Conservation (phyloP, 2,113 vertebrate species). For the Ophthalmotilapia sp. region DNA sequence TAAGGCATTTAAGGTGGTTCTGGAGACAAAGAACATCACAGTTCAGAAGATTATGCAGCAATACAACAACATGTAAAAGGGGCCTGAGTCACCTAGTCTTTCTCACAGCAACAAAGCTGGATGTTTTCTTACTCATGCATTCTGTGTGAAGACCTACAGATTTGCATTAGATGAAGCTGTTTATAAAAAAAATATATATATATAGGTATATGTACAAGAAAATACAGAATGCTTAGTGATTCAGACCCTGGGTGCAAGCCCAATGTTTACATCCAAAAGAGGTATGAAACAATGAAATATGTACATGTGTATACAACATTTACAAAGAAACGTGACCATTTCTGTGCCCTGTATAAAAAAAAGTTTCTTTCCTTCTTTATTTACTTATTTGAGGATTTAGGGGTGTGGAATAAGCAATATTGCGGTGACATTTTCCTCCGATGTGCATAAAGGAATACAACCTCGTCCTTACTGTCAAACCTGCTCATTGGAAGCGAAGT, state of each 20-base stretch:
- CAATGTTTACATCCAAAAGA: slow-evolving; percentile 42
- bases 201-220: background rate
- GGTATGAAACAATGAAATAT: slow-evolving; percentile 53
- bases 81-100: slow-evolving; percentile 51
- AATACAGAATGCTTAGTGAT: slow-evolving; percentile 22
- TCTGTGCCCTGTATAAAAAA: background rate
- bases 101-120: slow-evolving; percentile 12
- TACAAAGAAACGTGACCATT: slow-evolving; percentile 25
- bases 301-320: slow-evolving; percentile 61
- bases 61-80: slow-evolving; percentile 26
- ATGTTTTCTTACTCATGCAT: background rate
- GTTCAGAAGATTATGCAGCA: slow-evolving; percentile 43
- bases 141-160: slow-evolving; percentile 6
- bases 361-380: background rate
- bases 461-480: background rate
- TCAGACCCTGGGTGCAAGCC: slow-evolving; percentile 16
- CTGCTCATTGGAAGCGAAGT: background rate
- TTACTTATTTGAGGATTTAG: background rate
- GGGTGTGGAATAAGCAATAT: background rate
- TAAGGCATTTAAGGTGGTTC: slow-evolving; percentile 76
- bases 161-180: slow-evolving; percentile 22
- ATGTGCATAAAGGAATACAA: slow-evolving; percentile 8
- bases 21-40: slow-evolving; percentile 50
- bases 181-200: background rate
- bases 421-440: background rate